phyloP scores from a whole-genome alignment of 2,113 vertebrate species.

The Pontoporia blainvillei region DNA sequence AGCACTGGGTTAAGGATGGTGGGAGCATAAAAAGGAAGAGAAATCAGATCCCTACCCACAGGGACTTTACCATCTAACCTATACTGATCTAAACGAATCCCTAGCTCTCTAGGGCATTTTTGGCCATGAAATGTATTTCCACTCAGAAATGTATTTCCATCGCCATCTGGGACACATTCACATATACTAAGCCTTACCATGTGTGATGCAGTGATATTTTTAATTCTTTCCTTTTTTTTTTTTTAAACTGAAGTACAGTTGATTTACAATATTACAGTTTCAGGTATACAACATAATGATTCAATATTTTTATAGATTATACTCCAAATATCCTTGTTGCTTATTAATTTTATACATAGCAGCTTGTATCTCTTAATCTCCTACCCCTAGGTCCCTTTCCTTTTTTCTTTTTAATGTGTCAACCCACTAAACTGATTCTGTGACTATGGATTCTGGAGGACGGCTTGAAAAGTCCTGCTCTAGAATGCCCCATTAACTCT shows the following conservation, averaged over 20 bases:
- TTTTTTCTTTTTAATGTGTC: neutral
- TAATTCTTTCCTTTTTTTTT: neutral
- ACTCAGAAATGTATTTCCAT: neutral
- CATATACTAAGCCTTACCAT: neutral
- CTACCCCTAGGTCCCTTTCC: neutral
- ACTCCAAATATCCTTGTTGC: neutral
- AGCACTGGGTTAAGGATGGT: neutral
- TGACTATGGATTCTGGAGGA: neutral
- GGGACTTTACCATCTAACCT: neutral
- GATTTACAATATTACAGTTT: neutral
- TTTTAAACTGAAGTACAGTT: neutral
- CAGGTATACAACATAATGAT: neutral
- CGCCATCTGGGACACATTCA: neutral
- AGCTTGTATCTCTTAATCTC: neutral
- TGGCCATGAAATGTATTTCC: neutral
- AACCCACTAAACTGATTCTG: neutral
- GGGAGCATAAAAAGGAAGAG: neutral
- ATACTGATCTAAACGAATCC: neutral
- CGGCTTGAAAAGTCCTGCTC: neutral
- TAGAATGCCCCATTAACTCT: neutral
- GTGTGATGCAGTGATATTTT: neutral
- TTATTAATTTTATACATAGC: neutral
- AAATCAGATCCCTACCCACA: neutral
- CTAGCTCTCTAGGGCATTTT: neutral
- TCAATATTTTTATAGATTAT: neutral